These are phyloP conservation scores for Acrocephalus arundinaceus DNA, from an alignment of 2,113 vertebrate genomes.

Conservation along the genomic window DNA sequence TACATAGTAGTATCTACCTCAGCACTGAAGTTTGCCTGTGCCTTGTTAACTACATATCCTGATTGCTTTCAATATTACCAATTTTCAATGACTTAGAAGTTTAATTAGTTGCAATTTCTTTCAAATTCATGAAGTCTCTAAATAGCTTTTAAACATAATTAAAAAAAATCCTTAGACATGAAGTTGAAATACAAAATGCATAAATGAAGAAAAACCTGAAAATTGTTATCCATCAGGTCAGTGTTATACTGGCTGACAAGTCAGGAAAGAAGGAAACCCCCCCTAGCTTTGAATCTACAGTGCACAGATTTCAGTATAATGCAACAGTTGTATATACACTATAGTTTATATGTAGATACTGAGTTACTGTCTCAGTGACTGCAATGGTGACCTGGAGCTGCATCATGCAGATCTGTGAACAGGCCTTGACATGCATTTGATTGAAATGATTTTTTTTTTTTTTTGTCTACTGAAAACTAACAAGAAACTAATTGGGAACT, in stretches of 20 bases:
- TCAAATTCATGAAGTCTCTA: not conserved
- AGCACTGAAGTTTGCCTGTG: not conserved
- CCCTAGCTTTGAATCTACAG: not conserved
- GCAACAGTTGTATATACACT: not conserved
- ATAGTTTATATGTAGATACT: not conserved
- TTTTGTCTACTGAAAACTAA: not conserved
- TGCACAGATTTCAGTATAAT: not conserved
- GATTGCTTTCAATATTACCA: not conserved
- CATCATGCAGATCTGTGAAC: not conserved
- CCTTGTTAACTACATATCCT: not conserved
- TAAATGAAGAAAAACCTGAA: not conserved
- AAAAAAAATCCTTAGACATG: not conserved
- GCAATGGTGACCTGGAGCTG: not conserved
- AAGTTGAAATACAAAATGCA: not conserved
- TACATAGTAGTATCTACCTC: not conserved
- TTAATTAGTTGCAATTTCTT: not conserved
- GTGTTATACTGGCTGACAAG: not conserved
- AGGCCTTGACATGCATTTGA: not conserved
- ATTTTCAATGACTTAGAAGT: not conserved
- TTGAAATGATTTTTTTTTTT: not conserved
- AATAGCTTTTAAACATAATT: not conserved
- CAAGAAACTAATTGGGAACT: not conserved
- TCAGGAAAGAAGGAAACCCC: not conserved
- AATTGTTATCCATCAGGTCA: not conserved
- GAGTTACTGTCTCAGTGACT: not conserved